Evolutionary conservation across 1,140 invertebrate species (phyloP).

Genomic region (Diploscapter pachys): DNA sequence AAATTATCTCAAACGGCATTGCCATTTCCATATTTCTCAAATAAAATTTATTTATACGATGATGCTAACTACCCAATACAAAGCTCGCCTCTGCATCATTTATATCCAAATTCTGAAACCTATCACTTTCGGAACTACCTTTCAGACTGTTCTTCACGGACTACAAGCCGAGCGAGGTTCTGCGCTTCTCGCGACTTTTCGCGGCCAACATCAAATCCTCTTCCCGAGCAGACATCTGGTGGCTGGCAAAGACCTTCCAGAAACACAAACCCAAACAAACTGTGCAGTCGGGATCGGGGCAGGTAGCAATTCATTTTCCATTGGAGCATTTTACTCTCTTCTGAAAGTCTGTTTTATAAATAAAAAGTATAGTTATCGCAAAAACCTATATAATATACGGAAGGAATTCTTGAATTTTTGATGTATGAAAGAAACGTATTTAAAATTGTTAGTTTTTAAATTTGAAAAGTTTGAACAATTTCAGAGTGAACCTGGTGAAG

Average conservation of each 20-base stretch:
- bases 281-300: slow-evolving; percentile 20
- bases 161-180: slow-evolving; percentile 43
- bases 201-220: slow-evolving; percentile 46
- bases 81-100: too few species aligned
- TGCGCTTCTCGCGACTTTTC: slow-evolving; percentile 55
- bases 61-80: too few species aligned
- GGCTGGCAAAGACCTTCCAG: slow-evolving; percentile 50
- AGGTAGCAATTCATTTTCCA: slow-evolving; percentile 1
- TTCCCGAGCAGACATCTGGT: slow-evolving; percentile 52
- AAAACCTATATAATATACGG: slow-evolving; percentile 5
- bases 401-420: neutral
- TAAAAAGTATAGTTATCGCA: slow-evolving; percentile 12
- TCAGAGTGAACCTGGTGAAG: too few species aligned
- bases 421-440: too few species aligned
- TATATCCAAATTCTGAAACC: too few species aligned
- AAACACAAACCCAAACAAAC: slow-evolving; percentile 36
- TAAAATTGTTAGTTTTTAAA: too few species aligned
- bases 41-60: too few species aligned
- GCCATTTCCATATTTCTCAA: neutral
- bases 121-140: neutral
- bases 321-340: neutral
- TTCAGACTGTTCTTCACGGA: slow-evolving; percentile 46
- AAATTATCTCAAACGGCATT: slow-evolving; percentile 10
- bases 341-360: neutral
- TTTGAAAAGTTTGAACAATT: too few species aligned